Base-by-base conservation (phyloP, 2,797 vertebrate species). In the Brachymystax lenok region DNA sequence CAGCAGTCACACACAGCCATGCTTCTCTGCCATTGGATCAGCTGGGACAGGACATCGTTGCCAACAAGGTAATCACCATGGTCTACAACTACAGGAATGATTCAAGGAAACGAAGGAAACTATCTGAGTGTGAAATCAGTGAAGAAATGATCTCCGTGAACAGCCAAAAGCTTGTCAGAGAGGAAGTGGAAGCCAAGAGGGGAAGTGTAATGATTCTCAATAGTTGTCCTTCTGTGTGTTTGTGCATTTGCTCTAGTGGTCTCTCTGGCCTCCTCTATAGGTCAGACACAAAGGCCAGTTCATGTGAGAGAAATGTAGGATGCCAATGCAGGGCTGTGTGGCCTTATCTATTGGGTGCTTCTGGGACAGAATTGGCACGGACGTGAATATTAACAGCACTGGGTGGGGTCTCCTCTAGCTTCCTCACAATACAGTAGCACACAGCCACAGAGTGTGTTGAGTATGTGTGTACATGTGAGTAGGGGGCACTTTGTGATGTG, bases 271-370 rank as follows among this genome's bases (percentile, higher is more conserved):
- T 73, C 54, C 77, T 75, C 61, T 51, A 5, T 5, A 21, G 50
- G 72, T 54, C 63, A 69, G 64, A 85, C 74, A 74, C 68, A 77
- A 30, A 80, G 77, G 51, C 70, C 70, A 79, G 2, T 80, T 82
- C 74, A 83, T 83, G 79, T 69, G 67, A 69, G 69, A 78, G 35
- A 35, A 78, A 79, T 81, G 28, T 64, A 84, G 80, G 4, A 50
- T 1, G 51, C 3, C n/a, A 17, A 13, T 40, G 28, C 10, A 4
- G 69, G 2, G 0, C 4, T 5, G 51, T 13, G 66, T 61, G 71
- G 33, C 16, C 78, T 92, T 93, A 93, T 94, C 92, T 87, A 40
- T 14, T 27, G 35, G 27, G 0, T 71, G 81, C 86, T 77, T 83
- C 84, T 88, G 86, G 79, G 84, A 80, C 83, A 77, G 69, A 71